These are phyloP conservation scores for Pseudorhombus dupliciocellatus DNA, from an alignment of 2,113 vertebrate genomes.

Conservation along the genomic window DNA sequence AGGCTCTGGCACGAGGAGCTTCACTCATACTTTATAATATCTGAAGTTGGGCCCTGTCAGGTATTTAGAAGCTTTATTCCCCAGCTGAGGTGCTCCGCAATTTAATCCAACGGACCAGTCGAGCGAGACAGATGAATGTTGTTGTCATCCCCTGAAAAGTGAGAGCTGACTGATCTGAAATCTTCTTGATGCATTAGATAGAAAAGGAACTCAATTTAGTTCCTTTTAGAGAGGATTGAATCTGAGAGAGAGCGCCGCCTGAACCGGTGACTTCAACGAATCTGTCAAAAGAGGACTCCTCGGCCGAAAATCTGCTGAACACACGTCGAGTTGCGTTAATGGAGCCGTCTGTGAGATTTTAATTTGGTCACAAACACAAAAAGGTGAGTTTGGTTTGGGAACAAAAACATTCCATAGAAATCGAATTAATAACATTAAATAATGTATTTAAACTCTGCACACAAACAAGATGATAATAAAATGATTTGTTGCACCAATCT, in stretches of 20 bases:
- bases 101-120: slow-evolving; percentile 67
- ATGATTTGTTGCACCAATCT: too few relatives aligned
- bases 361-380: neutral
- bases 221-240: slow-evolving; percentile 48
- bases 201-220: slow-evolving; percentile 32
- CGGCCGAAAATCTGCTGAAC: slow-evolving; percentile 3
- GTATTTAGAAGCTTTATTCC: slow-evolving; percentile 61
- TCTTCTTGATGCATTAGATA: slow-evolving; percentile 53
- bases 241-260: neutral
- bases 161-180: slow-evolving; percentile 57
- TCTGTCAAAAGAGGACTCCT: slow-evolving; percentile 5
- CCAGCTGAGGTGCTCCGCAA: slow-evolving; percentile 52
- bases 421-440: too few relatives aligned
- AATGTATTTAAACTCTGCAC: too few relatives aligned
- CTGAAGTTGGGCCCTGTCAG: slow-evolving; percentile 50
- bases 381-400: too few relatives aligned
- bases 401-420: too few relatives aligned
- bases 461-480: too few relatives aligned
- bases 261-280: slow-evolving; percentile 4
- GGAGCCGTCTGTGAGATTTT: neutral
- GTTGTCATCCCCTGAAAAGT: slow-evolving; percentile 63
- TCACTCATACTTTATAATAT: slow-evolving; percentile 63
- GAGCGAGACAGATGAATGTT: slow-evolving; percentile 69
- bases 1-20: slow-evolving; percentile 38
- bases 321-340: neutral